Conservation (phyloP, 2,113 vertebrate species). For the Hippocampus guttulatus region DNA sequence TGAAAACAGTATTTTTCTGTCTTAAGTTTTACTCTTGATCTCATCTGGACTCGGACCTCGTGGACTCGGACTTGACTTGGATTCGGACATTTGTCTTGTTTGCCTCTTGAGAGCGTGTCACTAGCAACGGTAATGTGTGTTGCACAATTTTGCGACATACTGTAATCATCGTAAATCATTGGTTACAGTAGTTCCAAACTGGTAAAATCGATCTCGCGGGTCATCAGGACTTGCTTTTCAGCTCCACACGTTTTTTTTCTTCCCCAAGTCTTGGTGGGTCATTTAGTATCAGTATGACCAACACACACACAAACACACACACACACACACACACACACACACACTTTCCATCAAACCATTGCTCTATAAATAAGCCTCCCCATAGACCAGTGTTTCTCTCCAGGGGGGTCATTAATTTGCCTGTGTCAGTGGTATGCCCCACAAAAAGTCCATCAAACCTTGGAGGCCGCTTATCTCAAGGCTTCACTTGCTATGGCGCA, state of each 20-base stretch:
- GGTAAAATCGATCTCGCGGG: background rate
- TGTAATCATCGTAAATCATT: too few species aligned
- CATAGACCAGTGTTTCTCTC: slow-evolving; percentile 41
- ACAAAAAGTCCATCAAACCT: slow-evolving; percentile 64
- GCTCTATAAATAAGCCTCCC: slow-evolving; percentile 65
- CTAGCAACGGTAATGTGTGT: too few species aligned
- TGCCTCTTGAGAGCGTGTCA: too few species aligned
- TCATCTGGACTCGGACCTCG: too few species aligned
- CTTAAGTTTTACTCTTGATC: too few species aligned
- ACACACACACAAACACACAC: slow-evolving; percentile 42
- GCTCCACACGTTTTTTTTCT: background rate
- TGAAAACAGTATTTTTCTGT: too few species aligned
- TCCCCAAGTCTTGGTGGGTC: slow-evolving; percentile 31
- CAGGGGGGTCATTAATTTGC: slow-evolving; percentile 67
- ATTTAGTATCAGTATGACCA: slow-evolving; percentile 30
- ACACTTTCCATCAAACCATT: slow-evolving; percentile 51
- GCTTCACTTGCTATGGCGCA: slow-evolving; percentile 19
- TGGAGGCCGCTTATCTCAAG: slow-evolving; percentile 45
- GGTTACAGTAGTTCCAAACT: background rate
- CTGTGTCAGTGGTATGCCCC: slow-evolving; percentile 58
- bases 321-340: slow-evolving; percentile 38
- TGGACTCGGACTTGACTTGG: too few species aligned
- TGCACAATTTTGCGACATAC: too few species aligned
- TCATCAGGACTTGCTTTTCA: background rate
- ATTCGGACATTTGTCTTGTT: too few species aligned